Conservation (phyloP, 2,888 invertebrate species). For the Nemotelus nigrinus region DNA sequence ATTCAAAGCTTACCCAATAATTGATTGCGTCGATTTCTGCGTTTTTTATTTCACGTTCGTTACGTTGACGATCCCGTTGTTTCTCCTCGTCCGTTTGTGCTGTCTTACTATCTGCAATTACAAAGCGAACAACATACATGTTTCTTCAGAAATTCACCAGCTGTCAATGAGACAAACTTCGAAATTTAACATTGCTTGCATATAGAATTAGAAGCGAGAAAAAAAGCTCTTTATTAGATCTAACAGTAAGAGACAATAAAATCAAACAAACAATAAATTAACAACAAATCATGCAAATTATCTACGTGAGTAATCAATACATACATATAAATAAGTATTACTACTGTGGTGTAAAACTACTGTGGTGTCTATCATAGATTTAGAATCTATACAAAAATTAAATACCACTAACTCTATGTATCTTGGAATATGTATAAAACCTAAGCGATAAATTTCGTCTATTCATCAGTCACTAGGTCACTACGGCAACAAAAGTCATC, state of each 20-base stretch:
- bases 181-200: too few relatives aligned
- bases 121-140: background rate
- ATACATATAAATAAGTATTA: too few relatives aligned
- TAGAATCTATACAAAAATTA: constrained; percentile 24
- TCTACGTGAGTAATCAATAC: too few relatives aligned
- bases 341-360: too few relatives aligned
- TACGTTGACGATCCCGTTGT: constrained; percentile 65
- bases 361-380: too few relatives aligned
- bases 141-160: too few relatives aligned
- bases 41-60: constrained; percentile 64
- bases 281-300: too few relatives aligned
- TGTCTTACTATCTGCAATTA: constrained; percentile 63
- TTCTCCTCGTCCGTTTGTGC: constrained; percentile 66
- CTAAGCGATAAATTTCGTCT: constrained; percentile 15
- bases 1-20: constrained; percentile 59
- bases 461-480: constrained; percentile 40
- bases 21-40: constrained; percentile 65
- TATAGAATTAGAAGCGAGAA: too few relatives aligned
- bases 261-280: too few relatives aligned
- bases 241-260: too few relatives aligned
- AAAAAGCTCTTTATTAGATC: too few relatives aligned
- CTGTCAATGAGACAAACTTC: too few relatives aligned
- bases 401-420: background rate
- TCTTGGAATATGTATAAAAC: background rate
- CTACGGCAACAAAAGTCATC: constrained; percentile 28